Percentiles rank a stretch among this genome's conserved stretches.
Evolutionary conservation across 2,797 vertebrate species (phyloP).

Genomic region (Austrolebias charrua): DNA sequence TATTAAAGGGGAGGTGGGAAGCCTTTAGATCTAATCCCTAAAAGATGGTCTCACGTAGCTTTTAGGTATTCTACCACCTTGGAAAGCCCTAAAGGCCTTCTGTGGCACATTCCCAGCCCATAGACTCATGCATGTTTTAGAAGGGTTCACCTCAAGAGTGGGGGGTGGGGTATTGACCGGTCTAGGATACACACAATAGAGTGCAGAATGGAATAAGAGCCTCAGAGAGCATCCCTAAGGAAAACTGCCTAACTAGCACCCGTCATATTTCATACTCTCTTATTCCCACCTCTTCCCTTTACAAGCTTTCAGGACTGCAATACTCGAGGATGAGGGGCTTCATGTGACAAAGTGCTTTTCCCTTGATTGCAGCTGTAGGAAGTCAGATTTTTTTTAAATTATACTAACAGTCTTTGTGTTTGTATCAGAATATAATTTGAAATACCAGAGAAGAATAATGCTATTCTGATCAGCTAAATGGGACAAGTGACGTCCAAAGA

Average conservation of each 20-base stretch:
- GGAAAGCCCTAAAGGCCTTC: slow-evolving; percentile 66
- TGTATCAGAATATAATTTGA: slow-evolving; percentile 17
- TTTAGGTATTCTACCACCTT: slow-evolving; percentile 68
- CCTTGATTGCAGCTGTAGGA: slow-evolving; percentile 51
- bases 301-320: slow-evolving; percentile 39
- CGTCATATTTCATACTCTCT: slow-evolving; percentile 51
- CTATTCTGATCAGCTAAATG: not conserved
- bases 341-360: slow-evolving; percentile 40
- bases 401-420: slow-evolving; percentile 26
- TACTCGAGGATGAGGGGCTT: slow-evolving; percentile 36
- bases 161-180: slow-evolving; percentile 69
- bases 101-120: slow-evolving; percentile 60
- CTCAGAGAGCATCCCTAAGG: slow-evolving; percentile 68
- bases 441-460: slow-evolving; percentile 9
- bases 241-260: slow-evolving; percentile 57
- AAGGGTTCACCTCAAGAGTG: slow-evolving; percentile 57
- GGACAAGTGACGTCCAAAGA: slow-evolving; percentile 20
- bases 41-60: slow-evolving; percentile 69
- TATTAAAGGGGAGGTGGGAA: slow-evolving; percentile 51
- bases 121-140: slow-evolving; percentile 83
- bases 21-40: slow-evolving; percentile 69
- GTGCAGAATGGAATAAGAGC: slow-evolving; percentile 63
- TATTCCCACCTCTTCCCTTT: slow-evolving; percentile 19
- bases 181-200: slow-evolving; percentile 67
- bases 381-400: slow-evolving; percentile 38